Evolutionary conservation across 2,113 vertebrate genomes (phyloP).

Genomic region (Alethe diademata): DNA sequence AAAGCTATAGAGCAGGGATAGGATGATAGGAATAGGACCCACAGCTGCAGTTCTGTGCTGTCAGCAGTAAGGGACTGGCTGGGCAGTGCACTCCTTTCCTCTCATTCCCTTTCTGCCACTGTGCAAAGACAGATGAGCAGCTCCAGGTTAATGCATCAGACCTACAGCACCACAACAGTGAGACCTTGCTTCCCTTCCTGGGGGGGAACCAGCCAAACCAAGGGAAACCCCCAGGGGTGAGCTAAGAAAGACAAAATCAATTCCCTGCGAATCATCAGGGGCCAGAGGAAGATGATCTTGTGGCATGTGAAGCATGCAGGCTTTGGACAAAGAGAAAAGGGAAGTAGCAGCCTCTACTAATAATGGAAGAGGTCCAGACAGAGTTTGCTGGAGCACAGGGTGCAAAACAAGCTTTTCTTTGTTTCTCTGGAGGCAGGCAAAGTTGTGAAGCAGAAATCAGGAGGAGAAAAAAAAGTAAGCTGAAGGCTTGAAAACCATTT

Average conservation of each 20-base stretch:
- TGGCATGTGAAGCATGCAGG: slow-evolving; percentile 3
- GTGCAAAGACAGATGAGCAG: background rate
- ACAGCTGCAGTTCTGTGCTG: slow-evolving; percentile 36
- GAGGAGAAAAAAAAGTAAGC: background rate
- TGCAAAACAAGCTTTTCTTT: background rate
- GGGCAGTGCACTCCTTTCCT: background rate
- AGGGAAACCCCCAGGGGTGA: background rate
- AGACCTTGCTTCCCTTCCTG: background rate
- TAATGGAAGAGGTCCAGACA: background rate
- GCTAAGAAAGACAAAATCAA: background rate
- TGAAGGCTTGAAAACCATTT: background rate
- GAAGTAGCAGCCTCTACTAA: background rate
- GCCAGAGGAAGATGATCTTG: slow-evolving; percentile 20
- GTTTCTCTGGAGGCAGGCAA: background rate
- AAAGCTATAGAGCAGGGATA: background rate
- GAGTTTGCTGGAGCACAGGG: background rate
- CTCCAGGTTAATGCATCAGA: background rate
- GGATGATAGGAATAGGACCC: slow-evolving; percentile 17
- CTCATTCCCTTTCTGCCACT: background rate
- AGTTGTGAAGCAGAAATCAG: background rate
- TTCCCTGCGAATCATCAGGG: background rate
- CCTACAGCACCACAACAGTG: rapidly evolving
- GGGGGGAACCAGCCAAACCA: background rate
- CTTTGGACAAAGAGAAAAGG: slow-evolving; percentile 9
- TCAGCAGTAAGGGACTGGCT: background rate